Percentiles rank a stretch among this genome's conserved stretches.
Conservation (phyloP, 1,140 invertebrate genomes). For the Periplaneta americana region DNA sequence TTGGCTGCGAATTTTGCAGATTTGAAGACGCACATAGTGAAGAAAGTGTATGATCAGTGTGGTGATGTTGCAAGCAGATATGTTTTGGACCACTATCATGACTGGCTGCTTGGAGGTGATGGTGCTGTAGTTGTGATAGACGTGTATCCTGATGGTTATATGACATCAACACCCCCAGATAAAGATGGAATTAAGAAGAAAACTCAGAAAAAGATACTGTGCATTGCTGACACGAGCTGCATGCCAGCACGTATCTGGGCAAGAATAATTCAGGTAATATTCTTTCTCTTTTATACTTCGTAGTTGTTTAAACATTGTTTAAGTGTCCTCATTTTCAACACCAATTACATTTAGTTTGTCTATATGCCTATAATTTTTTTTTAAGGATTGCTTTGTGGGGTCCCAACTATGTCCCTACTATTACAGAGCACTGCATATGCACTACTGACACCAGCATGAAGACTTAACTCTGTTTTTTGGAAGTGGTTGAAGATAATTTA, state of each 20-base stretch:
- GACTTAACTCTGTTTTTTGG: no score
- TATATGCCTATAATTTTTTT: not conserved
- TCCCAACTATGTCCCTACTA: no score
- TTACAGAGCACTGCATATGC: no score
- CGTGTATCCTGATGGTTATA: slow-evolving; percentile 43
- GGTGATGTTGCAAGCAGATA: slow-evolving; percentile 37
- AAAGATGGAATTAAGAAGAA: slow-evolving; percentile 26
- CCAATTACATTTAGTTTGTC: not conserved
- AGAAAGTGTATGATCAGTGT: slow-evolving; percentile 40
- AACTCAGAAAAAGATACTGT: slow-evolving; percentile 43
- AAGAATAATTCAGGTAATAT: slow-evolving; percentile 31
- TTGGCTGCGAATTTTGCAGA: slow-evolving; percentile 31
- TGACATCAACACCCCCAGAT: slow-evolving; percentile 25
- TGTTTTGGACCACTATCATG: slow-evolving; percentile 35
- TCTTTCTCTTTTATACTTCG: slow-evolving; percentile 24
- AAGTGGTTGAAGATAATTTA: no score
- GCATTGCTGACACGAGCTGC: slow-evolving; percentile 40
- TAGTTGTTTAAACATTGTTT: not conserved
- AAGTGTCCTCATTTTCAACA: not conserved
- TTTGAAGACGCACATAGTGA: slow-evolving; percentile 39
- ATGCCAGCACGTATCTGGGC: slow-evolving; percentile 29
- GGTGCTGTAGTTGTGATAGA: slow-evolving; percentile 41
- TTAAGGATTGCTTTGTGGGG: not conserved
- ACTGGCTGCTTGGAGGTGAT: slow-evolving; percentile 39
- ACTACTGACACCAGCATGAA: no score